Base-by-base conservation (phyloP, 2,113 vertebrate genomes). In the Drymodes brunneopygia region DNA sequence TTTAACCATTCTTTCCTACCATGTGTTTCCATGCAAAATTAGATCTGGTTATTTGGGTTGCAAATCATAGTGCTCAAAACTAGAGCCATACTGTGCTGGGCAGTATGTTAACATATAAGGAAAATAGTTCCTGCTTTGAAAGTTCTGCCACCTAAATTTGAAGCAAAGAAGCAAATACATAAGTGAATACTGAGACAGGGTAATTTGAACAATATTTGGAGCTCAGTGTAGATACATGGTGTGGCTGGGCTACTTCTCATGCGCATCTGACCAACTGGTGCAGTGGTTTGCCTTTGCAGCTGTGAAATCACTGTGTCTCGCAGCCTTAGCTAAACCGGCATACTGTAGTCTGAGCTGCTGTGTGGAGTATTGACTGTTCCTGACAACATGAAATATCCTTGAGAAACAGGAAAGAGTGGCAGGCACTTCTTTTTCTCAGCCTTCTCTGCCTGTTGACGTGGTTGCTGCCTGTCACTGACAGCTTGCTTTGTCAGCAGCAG, bases 381-480 rank as follows among this genome's bases (percentile, higher is more conserved):
- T 47, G 61, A 50, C 17, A 47, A 13, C 15, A 10, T 1, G 4
- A 29, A 62, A 9, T 62, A 47, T 23, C 33, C 44, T 56, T 47
- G 36, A 72, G 61, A 60, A 79, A 31, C 7, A 13, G 42, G 72
- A 27, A 81, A 72, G 29, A 28, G 12, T 62, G 23, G 27, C 24
- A 58, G 36, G 53, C 75, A 6, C 21, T 61, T 81, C 14, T 27
- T 36, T 57, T 58, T 47, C 53, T 67, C 12, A 4, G 6, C 27
- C 35, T 78, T 79, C 14, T 29, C 24, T 0, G 0, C 17, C 14
- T 85, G 5, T n/a, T 69, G n/a, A 27, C 0, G 0, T 64, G n/a
- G 6, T 42, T 9, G 15, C 40, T 73, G 23, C 28, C 23, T 67
- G 54, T 38, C 15, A 6, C 27, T 8, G 8, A 6, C 21, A 54